A percentile compares a stretch with the other conserved stretches of the same genome.
Conservation (phyloP, 2,113 vertebrate genomes). For the Lophochroa leadbeateri region DNA sequence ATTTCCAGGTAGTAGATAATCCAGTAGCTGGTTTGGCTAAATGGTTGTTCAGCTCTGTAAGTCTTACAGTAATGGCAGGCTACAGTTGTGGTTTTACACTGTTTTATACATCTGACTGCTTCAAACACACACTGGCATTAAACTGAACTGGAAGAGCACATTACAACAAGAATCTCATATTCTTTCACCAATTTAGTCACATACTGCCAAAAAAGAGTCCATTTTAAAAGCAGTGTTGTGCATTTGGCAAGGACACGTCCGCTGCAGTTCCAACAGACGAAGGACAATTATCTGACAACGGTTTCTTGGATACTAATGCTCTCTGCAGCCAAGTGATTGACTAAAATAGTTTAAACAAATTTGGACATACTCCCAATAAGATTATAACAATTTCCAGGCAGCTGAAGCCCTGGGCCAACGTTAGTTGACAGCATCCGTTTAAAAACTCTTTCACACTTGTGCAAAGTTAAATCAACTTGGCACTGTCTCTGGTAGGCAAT, state of each 20-base stretch:
- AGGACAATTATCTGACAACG: background rate
- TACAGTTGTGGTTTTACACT: constrained; percentile 7
- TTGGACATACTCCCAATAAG: constrained; percentile 3
- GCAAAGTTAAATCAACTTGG: constrained; percentile 71
- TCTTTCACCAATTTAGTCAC: background rate
- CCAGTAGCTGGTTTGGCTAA: background rate
- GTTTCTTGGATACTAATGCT: background rate
- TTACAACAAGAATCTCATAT: background rate
- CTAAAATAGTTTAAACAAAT: constrained; percentile 37
- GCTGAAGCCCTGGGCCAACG: background rate
- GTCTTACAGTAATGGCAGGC: background rate
- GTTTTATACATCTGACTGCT: background rate
- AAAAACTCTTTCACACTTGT: constrained; percentile 56
- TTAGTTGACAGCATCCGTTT: constrained; percentile 38
- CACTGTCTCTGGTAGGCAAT: constrained; percentile 56
- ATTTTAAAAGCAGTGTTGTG: background rate
- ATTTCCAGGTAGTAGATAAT: background rate
- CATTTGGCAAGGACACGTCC: background rate
- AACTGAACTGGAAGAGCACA: constrained; percentile 5
- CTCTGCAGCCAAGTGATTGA: background rate
- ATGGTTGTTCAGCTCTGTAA: background rate
- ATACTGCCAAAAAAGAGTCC: background rate
- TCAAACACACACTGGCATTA: background rate
- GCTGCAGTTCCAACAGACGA: background rate
- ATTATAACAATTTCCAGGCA: constrained; percentile 46